These are phyloP conservation scores for Drosophila nasuta DNA, from an alignment of 1,140 invertebrate species.

Conservation along the genomic window DNA sequence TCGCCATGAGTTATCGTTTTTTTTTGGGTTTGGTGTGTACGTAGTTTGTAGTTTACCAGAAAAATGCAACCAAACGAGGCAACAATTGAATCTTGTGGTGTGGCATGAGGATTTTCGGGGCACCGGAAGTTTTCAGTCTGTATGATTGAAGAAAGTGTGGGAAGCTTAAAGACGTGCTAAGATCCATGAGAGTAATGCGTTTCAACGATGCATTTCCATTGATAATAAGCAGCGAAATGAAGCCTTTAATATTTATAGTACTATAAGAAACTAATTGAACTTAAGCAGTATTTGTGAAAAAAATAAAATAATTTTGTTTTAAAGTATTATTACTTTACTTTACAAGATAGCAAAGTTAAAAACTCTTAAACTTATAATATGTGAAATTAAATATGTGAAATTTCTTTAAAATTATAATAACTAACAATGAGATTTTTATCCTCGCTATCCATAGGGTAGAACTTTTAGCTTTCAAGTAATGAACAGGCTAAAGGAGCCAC, in stretches of 20 bases:
- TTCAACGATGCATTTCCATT: background rate
- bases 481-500: too few species aligned
- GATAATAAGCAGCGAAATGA: background rate
- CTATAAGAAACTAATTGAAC: too few species aligned
- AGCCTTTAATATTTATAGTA: background rate
- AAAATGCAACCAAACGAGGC: constrained; percentile 37
- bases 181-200: background rate
- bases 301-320: too few species aligned
- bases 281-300: too few species aligned
- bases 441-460: too few species aligned
- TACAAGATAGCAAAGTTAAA: too few species aligned
- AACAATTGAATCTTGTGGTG: constrained; percentile 40
- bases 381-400: too few species aligned
- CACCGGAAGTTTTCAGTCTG: constrained; percentile 32
- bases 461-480: too few species aligned
- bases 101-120: background rate
- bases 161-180: constrained; percentile 12
- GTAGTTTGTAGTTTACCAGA: constrained; percentile 4
- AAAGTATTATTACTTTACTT: too few species aligned
- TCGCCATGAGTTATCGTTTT: constrained; percentile 55
- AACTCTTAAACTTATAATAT: too few species aligned
- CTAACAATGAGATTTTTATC: too few species aligned
- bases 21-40: background rate
- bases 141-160: constrained; percentile 31
- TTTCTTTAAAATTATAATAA: too few species aligned